Evolutionary conservation across 2,888 invertebrate species (phyloP), one percentile per base, ranked within the genome.

Genomic region (Tenthredo amoena): DNA sequence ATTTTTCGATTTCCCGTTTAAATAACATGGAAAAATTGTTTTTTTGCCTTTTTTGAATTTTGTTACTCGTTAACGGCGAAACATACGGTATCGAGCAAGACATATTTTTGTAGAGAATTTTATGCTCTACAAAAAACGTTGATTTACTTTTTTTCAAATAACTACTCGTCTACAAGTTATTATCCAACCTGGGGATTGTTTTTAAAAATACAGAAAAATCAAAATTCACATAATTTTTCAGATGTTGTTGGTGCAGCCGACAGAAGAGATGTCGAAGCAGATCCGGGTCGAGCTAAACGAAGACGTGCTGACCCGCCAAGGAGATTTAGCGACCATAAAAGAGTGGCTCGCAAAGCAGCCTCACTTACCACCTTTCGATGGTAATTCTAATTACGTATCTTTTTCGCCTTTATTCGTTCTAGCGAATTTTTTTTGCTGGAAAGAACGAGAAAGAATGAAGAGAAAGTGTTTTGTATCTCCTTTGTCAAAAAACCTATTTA

Each of bases 271-370:
- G 94, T 96, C 96, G 90, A 94, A 95, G 91, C 94, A 94, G 92
- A 97, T 97, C 89, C 95, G 96, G 84, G 94, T 95, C 87, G 96
- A 97, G 91, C 93, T 97, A 86, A 96, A 97, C 79, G 97, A 97
- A 91, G 94, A 96, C 87, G 93, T 94, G 0, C 92, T 92, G 43
- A 96, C 95, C 0, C 93, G 95, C 0, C 95, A 95, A 68, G 93
- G 94, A 3, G 96, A 96, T 87, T 89, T 96, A 40, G 94, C 94
- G 6, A 93, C 94, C 43, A 96, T 96, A 87, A 95, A 95, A 89
- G 96, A 96, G 12, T 96, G 96, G 96, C 92, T 96, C 82, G 92
- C 93, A 87, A 95, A 96, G 89, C 96, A 96, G 89, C 96, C 96
- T 0, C 96, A 96, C 93, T 91, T 96, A 43, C 96, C 96, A 0